These are phyloP conservation scores for Agapornis canus DNA, from an alignment of 2,797 vertebrate genomes.

Conservation along the genomic window DNA sequence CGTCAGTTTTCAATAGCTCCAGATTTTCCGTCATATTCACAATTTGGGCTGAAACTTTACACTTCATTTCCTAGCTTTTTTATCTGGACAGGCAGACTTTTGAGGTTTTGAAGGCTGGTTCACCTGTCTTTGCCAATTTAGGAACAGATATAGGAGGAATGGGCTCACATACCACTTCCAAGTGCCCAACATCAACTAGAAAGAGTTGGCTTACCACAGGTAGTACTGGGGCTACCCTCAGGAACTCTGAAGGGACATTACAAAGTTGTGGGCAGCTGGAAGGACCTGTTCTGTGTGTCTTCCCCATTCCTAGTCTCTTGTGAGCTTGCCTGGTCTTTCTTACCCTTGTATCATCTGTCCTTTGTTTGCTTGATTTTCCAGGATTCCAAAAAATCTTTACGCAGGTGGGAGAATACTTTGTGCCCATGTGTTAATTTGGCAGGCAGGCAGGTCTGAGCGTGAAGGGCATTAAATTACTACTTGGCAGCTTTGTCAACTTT, in stretches of 20 bases:
- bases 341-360: background rate
- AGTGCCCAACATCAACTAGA: background rate
- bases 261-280: background rate
- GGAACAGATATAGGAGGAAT: background rate
- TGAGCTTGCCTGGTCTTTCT: background rate
- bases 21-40: background rate
- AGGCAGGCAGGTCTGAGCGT: background rate
- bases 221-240: background rate
- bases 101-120: background rate
- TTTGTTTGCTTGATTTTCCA: background rate
- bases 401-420: background rate
- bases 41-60: background rate
- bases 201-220: background rate
- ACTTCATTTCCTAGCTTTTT: background rate
- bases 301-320: background rate
- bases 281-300: background rate
- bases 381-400: background rate
- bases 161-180: background rate
- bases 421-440: background rate
- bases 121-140: background rate
- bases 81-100: background rate
- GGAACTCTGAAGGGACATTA: background rate
- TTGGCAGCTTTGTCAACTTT: background rate
- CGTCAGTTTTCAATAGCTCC: background rate
- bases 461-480: background rate